phyloP scores from a whole-genome alignment of 2,113 vertebrate species.

The Burhinus oedicnemus region DNA sequence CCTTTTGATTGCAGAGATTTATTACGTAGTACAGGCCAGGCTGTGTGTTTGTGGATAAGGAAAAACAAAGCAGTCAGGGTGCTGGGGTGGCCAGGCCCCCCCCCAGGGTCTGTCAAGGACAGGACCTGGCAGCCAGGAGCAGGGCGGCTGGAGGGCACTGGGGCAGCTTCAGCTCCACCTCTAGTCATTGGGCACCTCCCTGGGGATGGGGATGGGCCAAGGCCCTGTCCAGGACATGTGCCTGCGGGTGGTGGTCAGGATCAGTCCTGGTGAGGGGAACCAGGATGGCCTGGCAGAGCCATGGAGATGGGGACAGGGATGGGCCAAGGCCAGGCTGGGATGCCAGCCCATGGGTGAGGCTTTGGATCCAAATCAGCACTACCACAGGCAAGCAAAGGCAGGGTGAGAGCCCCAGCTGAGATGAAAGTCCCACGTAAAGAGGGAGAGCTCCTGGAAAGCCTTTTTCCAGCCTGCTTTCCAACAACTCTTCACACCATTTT shows the following conservation, averaged over 20 bases:
- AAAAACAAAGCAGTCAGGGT: neutral
- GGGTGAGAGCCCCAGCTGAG: too few species aligned
- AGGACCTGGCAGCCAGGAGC: neutral
- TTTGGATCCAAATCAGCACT: neutral
- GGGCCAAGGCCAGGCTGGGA: neutral
- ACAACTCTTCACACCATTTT: too few species aligned
- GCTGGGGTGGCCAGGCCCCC: accelerated
- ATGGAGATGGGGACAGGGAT: neutral
- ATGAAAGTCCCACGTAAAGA: neutral
- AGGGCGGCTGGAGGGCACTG: too few species aligned
- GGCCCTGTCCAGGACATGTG: accelerated
- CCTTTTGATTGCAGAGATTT: neutral
- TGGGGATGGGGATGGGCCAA: accelerated
- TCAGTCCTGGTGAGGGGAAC: neutral
- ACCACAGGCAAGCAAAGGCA: neutral
- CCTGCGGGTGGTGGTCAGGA: neutral
- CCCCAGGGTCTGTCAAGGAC: neutral
- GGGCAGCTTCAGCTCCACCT: neutral
- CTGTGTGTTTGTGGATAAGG: neutral
- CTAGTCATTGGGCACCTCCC: too few species aligned
- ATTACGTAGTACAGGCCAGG: neutral
- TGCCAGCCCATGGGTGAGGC: neutral
- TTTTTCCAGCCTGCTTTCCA: neutral
- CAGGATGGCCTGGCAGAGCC: accelerated
- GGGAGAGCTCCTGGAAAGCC: accelerated